Percentiles rank a stretch among this genome's conserved stretches.
Conservation (phyloP, 2,797 vertebrate species). For the Malurus splendens region DNA sequence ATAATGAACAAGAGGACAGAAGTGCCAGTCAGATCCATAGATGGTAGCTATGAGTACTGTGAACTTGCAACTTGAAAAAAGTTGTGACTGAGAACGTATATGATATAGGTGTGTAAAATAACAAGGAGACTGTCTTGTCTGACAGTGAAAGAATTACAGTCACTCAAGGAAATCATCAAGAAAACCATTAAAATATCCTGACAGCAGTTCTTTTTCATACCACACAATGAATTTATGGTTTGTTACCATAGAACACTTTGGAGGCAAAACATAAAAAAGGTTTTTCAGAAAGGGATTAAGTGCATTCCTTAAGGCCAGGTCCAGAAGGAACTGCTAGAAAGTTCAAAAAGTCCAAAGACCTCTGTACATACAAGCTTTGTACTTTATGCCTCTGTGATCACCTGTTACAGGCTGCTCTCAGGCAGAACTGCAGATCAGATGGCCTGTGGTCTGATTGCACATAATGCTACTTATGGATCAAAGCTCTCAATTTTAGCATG, state of each 20-base stretch:
- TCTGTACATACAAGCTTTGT: not conserved
- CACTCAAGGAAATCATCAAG: not conserved
- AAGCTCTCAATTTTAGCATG: not conserved
- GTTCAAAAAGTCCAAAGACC: not conserved
- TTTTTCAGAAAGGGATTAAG: not conserved
- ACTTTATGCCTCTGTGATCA: slow-evolving; percentile 16
- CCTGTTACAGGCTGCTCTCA: not conserved
- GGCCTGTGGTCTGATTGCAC: not conserved
- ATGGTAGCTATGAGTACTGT: not conserved
- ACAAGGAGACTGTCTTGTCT: not conserved
- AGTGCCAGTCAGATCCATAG: not conserved
- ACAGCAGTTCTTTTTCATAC: not conserved
- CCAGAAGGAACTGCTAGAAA: slow-evolving; percentile 8
- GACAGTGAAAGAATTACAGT: not conserved
- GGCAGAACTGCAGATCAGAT: not conserved
- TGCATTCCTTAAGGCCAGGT: not conserved
- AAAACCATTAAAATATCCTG: not conserved
- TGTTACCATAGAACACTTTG: not conserved
- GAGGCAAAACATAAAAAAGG: not conserved
- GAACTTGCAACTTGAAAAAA: not conserved
- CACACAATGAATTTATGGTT: not conserved
- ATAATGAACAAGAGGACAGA: not conserved
- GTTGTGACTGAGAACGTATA: not conserved
- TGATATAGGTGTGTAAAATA: not conserved
- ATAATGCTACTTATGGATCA: not conserved